Evolutionary conservation across 2,113 vertebrate genomes (phyloP).

Genomic region (Vireo altiloquus): DNA sequence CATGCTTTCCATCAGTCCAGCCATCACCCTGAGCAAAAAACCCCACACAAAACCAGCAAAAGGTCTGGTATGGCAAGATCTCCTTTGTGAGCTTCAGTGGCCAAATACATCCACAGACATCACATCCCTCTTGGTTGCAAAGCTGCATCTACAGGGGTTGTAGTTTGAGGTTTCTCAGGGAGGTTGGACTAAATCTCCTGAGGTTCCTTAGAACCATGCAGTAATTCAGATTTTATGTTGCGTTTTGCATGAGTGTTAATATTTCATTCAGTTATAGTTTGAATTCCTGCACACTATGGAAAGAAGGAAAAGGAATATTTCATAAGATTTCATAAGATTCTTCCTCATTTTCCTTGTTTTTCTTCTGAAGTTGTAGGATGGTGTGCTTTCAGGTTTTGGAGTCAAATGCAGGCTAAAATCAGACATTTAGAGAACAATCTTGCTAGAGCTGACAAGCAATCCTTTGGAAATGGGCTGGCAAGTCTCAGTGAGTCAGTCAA

Average conservation of each 20-base stretch:
- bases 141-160: not conserved
- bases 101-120: not conserved
- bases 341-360: not conserved
- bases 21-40: not conserved
- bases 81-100: not conserved
- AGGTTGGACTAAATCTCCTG: not conserved
- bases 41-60: not conserved
- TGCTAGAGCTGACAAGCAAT: not conserved
- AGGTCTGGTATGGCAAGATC: not conserved
- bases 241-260: not conserved
- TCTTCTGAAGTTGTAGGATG: not conserved
- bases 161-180: not conserved
- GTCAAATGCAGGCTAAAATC: not conserved
- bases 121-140: not conserved
- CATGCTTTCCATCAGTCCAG: not conserved
- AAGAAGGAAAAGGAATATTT: not conserved
- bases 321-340: accelerated
- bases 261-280: not conserved
- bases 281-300: not conserved
- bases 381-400: not conserved
- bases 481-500: not conserved
- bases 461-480: not conserved
- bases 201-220: not conserved
- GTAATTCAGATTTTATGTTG: not conserved
- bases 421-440: not conserved